Conservation (phyloP, 2,888 invertebrate genomes). For the Leptura quadrifasciata region DNA sequence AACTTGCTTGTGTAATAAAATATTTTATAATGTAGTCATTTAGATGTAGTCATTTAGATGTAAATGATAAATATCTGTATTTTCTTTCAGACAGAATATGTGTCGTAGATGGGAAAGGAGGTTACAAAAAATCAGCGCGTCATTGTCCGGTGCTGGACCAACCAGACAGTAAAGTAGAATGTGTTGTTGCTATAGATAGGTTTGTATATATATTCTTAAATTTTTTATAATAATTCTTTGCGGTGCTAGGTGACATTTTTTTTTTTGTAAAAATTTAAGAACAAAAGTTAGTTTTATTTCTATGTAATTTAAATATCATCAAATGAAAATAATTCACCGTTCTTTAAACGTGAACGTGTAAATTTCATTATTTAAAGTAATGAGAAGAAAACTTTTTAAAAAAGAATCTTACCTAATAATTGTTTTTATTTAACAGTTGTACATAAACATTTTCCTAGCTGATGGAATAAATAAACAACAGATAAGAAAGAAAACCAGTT, state of each 20-base stretch:
- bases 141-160: conserved; percentile 80
- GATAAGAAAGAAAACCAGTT: no score
- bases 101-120: conserved; percentile 81
- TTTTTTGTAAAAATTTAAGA: not conserved
- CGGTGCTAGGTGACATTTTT: not conserved
- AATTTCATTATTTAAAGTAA: no score
- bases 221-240: not conserved
- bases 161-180: conserved; percentile 80
- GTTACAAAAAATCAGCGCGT: conserved; percentile 77
- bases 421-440: no score
- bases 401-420: no score
- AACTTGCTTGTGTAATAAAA: no score
- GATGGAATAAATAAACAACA: no score
- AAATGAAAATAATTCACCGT: not conserved
- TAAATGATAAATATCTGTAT: not conserved
- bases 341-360: no score
- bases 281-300: not conserved
- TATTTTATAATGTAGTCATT: no score
- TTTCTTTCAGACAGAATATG: conserved; percentile 80
- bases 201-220: conserved; percentile 64
- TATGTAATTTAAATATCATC: not conserved
- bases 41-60: no score
- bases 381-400: no score
- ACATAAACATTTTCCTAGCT: no score
- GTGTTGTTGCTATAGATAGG: conserved; percentile 84